phyloP scores from a whole-genome alignment of 2,888 invertebrate genomes.

The Conchocele bisecta region DNA sequence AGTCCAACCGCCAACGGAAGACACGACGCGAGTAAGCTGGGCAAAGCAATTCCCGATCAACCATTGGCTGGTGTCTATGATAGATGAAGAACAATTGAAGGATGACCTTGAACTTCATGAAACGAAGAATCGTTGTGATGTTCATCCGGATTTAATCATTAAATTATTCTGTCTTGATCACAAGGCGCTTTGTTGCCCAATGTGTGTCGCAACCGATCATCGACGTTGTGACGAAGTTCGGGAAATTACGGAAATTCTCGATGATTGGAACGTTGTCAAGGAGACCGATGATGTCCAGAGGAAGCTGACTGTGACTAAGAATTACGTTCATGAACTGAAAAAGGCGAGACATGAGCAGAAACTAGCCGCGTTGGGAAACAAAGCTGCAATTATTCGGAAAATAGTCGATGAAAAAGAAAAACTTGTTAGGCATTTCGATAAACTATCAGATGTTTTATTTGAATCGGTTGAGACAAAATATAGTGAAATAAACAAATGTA shows the following conservation, averaged over 20 bases:
- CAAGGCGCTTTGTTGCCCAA: constrained; percentile 50
- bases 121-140: too few relatives aligned
- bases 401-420: constrained; percentile 20
- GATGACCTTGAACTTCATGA: constrained; percentile 18
- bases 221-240: constrained; percentile 54
- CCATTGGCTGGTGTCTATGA: constrained; percentile 51
- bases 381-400: constrained; percentile 19
- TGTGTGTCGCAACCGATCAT: constrained; percentile 57
- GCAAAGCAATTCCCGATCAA: constrained; percentile 60
- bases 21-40: constrained; percentile 36
- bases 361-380: constrained; percentile 1
- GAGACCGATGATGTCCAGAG: constrained; percentile 18
- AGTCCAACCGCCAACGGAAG: constrained; percentile 42
- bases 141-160: constrained; percentile 35
- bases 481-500: neutral
- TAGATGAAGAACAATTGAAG: constrained; percentile 39
- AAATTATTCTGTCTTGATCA: constrained; percentile 60
- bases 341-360: neutral
- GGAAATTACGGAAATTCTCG: constrained; percentile 40
- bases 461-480: neutral
- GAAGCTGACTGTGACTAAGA: constrained; percentile 11
- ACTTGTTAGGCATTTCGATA: constrained; percentile 22
- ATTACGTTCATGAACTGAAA: neutral
- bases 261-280: constrained; percentile 6
- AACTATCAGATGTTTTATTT: constrained; percentile 5